Percentiles rank a stretch among this genome's conserved stretches.
These are phyloP conservation scores for Hydrolagus affinis DNA, from an alignment of 2,113 vertebrate genomes.

Conservation along the genomic window DNA sequence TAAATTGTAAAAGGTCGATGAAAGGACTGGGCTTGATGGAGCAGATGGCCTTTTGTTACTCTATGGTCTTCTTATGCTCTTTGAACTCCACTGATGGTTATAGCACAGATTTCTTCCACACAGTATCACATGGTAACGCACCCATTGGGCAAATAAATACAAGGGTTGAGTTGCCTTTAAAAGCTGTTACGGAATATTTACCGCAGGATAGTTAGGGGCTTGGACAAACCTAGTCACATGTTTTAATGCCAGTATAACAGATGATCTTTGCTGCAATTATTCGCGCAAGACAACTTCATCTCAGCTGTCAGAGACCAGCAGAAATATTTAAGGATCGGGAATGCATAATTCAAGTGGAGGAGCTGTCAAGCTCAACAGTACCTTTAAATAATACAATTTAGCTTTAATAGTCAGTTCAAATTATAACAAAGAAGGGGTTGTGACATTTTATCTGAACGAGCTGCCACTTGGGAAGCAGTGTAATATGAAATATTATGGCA, in stretches of 20 bases:
- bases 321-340: conserved; percentile 72
- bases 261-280: conserved; percentile 74
- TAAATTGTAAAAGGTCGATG: neutral
- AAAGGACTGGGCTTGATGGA: neutral
- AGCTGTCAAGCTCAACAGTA: conserved; percentile 71
- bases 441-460: conserved; percentile 66
- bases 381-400: conserved; percentile 77
- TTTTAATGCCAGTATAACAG: conserved; percentile 76
- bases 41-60: neutral
- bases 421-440: conserved; percentile 69
- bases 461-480: conserved; percentile 64
- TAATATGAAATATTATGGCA: conserved; percentile 70
- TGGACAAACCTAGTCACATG: conserved; percentile 74
- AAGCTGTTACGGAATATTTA: conserved; percentile 73
- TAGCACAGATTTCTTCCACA: neutral
- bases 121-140: neutral
- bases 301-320: conserved; percentile 67
- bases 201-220: conserved; percentile 76
- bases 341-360: conserved; percentile 71
- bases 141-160: neutral
- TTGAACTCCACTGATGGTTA: no score
- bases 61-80: neutral
- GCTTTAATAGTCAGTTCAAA: conserved; percentile 63
- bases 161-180: conserved; percentile 44
- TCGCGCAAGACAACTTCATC: conserved; percentile 77